Evolutionary conservation across 2,113 vertebrate species (phyloP), one percentile per base, ranked within the genome.

Genomic region (Pangasianodon gigas): DNA sequence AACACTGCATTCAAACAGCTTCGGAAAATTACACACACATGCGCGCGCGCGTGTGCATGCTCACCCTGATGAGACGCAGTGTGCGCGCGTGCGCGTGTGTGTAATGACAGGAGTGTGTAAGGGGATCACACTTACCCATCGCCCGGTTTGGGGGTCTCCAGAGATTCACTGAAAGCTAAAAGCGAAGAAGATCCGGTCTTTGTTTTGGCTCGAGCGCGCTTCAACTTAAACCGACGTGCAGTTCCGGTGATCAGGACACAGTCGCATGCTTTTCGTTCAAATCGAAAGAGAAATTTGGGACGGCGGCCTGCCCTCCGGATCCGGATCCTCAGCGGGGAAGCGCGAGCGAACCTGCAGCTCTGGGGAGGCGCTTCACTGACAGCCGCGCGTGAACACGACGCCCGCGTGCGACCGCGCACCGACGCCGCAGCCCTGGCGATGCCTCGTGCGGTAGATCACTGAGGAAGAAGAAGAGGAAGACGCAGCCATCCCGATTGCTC

Each of bases 61-160:
- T 21, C 51, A 82, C 8, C 14, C 51, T 54, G 56, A 82, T 3
- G 48, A 79, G 80, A 82, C 51, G 46, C 51, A 80, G 79, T 82
- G 51, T 32, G 75, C 13, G 46, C 13, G 75, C 24, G 71, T 19
- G 74, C 4, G 71, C 19, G 71, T 62, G 85, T 44, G 60, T 74
- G 75, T 1, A 29, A 60, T 80, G 84, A 86, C 65, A 79, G 54
- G 24, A 82, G 41, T 65, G 51, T 81, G 79, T 83, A 62, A 62
- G 26, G 37, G 41, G 82, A 60, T 58, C 32, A 60, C 32, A 89
- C 95, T 95, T 93, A 96, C 95, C 95, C 95, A 96, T 96, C 93
- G 95, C 95, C 91, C 74, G 94, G 89, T 93, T 93, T 90, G 52
- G 94, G 91, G 92, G 91, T 92, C 93, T 93, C 91, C 93, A 95